Conservation (phyloP, 53 echinoderm and acorn worm species). For the Stichopus horrens region DNA sequence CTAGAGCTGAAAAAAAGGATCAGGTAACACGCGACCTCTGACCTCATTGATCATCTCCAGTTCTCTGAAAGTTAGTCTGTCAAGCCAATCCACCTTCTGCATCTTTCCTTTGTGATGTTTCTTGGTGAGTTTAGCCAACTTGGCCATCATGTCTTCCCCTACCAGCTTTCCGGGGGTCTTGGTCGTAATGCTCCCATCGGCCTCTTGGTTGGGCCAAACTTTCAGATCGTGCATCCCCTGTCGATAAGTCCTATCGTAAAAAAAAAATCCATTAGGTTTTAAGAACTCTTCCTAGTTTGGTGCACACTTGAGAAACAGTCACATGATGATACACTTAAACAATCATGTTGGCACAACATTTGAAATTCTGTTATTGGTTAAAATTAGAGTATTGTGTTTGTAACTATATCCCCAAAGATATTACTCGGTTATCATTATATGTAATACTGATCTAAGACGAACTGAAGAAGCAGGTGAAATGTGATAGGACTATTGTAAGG, state of each 20-base stretch:
- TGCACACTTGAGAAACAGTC: too few species aligned
- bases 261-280: background rate
- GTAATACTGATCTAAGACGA: too few species aligned
- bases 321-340: too few species aligned
- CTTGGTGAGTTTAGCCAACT: constrained; percentile 93
- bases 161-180: constrained; percentile 77
- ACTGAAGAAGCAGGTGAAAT: too few species aligned
- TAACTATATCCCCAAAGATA: too few species aligned
- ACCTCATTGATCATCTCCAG: constrained; percentile 99
- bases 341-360: too few species aligned
- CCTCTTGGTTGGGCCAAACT: constrained; percentile 89
- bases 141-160: constrained; percentile 75
- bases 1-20: too few species aligned
- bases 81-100: constrained; percentile 97
- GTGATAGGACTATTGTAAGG: too few species aligned
- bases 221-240: constrained; percentile 98
- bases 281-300: too few species aligned
- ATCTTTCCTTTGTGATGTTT: constrained; percentile 96
- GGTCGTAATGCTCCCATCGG: constrained; percentile 59
- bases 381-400: too few species aligned
- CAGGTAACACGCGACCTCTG: background rate
- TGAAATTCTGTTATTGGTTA: too few species aligned
- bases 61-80: constrained; percentile 93
- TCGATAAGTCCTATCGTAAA: constrained; percentile 72
- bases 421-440: too few species aligned